phyloP scores from a whole-genome alignment of 1,140 invertebrate genomes.

The Hetaerina americana region DNA sequence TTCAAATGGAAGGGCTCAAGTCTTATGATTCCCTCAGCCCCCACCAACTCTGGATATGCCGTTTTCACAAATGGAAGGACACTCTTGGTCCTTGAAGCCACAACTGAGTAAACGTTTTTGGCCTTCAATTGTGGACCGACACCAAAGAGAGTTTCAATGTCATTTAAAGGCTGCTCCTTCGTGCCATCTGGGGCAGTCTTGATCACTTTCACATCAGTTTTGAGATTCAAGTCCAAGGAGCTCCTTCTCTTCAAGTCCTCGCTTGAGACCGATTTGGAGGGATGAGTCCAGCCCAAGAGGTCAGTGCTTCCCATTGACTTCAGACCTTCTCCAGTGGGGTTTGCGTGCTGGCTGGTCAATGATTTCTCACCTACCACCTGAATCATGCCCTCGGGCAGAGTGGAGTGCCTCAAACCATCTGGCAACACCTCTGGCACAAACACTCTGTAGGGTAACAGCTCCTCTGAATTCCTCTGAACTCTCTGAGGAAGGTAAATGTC shows the following conservation, averaged over 20 bases:
- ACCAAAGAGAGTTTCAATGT: conserved; percentile 20
- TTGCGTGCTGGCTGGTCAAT: too few species aligned
- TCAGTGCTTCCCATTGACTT: too few species aligned
- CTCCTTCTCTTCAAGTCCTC: neutral
- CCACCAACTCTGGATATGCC: conserved; percentile 56
- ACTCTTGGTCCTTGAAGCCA: conserved; percentile 39
- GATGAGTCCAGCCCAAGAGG: neutral
- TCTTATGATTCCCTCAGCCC: conserved; percentile 34
- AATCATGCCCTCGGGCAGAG: too few species aligned
- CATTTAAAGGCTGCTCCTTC: conserved; percentile 7
- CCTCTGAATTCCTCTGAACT: neutral
- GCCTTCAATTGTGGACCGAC: conserved; percentile 12
- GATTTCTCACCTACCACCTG: too few species aligned
- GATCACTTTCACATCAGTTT: neutral
- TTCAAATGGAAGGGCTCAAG: conserved; percentile 47
- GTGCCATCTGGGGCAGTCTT: too few species aligned
- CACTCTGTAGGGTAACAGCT: too few species aligned
- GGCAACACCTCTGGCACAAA: too few species aligned
- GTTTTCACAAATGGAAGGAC: conserved; percentile 59
- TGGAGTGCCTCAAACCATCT: too few species aligned
- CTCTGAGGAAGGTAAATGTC: neutral
- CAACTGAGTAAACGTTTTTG: conserved; percentile 26
- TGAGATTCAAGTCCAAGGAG: neutral
- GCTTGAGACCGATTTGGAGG: neutral
- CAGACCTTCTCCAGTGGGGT: too few species aligned